Conservation (phyloP, 2,113 vertebrate species). For the Prunella himalayana region DNA sequence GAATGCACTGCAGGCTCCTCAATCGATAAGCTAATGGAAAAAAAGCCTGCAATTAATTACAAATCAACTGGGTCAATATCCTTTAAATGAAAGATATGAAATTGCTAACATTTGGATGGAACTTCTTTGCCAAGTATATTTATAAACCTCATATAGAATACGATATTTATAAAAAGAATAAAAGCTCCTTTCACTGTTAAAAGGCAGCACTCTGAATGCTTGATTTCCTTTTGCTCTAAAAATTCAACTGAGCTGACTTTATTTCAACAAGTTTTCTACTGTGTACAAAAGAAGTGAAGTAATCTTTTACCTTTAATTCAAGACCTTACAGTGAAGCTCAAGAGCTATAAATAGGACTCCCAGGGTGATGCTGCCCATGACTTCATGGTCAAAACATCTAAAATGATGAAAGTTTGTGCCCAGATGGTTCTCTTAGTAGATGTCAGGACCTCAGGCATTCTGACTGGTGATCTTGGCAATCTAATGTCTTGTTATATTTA, state of each 20-base stretch:
- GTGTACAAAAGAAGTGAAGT: background rate
- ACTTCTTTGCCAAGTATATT: slow-evolving; percentile 31
- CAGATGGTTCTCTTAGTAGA: background rate
- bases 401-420: background rate
- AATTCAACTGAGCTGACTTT: background rate
- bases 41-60: slow-evolving; percentile 53
- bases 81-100: slow-evolving; percentile 21
- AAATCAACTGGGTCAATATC: slow-evolving; percentile 45
- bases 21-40: slow-evolving; percentile 45
- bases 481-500: background rate
- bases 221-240: background rate
- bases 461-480: background rate
- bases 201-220: background rate
- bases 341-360: background rate
- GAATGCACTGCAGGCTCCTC: slow-evolving; percentile 9
- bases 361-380: background rate
- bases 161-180: slow-evolving; percentile 18
- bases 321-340: background rate
- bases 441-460: background rate
- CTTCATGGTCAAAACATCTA: background rate
- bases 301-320: background rate
- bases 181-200: slow-evolving; percentile 23
- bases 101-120: slow-evolving; percentile 40
- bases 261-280: background rate
- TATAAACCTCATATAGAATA: slow-evolving; percentile 31